A percentile compares a stretch with the other conserved stretches of the same genome.
Evolutionary conservation across 2,888 invertebrate species (phyloP).

Genomic region (Drosophila eohydei): DNA sequence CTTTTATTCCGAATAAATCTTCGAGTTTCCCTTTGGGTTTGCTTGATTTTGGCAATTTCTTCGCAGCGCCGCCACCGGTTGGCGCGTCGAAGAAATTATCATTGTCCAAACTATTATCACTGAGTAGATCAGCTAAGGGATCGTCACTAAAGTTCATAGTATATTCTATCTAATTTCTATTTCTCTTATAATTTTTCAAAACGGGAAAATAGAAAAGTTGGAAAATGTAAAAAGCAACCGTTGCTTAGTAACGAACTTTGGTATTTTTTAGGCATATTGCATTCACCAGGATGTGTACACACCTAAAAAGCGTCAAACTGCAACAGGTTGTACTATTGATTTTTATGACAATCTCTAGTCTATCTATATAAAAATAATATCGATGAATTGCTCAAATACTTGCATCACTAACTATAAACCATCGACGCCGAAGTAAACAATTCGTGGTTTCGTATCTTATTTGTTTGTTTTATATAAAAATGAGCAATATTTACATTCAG

Average conservation of each 20-base stretch:
- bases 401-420: conserved; percentile 21
- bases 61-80: conserved; percentile 22
- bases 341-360: background rate
- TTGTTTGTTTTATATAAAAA: conserved; percentile 83
- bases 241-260: conserved; percentile 61
- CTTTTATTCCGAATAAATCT: conserved; percentile 84
- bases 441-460: background rate
- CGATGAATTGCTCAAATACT: background rate
- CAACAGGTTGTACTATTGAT: conserved; percentile 25
- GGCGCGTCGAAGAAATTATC: conserved; percentile 89
- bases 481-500: conserved; percentile 99
- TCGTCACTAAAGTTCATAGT: conserved; percentile 87
- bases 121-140: conserved; percentile 87
- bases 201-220: background rate
- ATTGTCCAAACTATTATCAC: conserved; percentile 89
- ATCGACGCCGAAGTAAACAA: conserved; percentile 1
- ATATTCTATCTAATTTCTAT: background rate
- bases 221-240: conserved; percentile 31
- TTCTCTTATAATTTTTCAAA: background rate
- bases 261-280: conserved; percentile 1
- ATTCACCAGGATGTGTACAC: conserved; percentile 9
- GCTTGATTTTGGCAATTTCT: conserved; percentile 45
- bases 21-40: conserved; percentile 79
- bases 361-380: background rate
- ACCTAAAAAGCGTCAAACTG: conserved; percentile 12